A percentile compares a stretch with the other conserved stretches of the same genome.
Evolutionary conservation across 2,888 invertebrate genomes (phyloP).

Genomic region (Zygothrica quintamaculata): DNA sequence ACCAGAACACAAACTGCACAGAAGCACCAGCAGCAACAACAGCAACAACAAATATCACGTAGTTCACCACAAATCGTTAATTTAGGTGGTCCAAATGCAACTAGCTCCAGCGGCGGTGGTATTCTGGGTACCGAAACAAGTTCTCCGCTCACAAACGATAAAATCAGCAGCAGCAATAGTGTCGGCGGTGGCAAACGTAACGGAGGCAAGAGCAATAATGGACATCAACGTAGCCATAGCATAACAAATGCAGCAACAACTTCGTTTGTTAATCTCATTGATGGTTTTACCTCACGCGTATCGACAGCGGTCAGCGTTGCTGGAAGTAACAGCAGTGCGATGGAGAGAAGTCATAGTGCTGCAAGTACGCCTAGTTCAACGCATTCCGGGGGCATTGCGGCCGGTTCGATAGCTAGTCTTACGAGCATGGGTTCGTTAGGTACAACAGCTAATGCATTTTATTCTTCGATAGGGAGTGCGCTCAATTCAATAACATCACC

Average conservation of each 20-base stretch:
- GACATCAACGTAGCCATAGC: constrained; percentile 75
- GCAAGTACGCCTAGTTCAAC: constrained; percentile 81
- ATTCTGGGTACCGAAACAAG: constrained; percentile 27
- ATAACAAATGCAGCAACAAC: constrained; percentile 75
- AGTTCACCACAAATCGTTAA: constrained; percentile 58
- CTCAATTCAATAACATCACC: constrained; percentile 82
- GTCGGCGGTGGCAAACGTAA: constrained; percentile 25
- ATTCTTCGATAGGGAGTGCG: constrained; percentile 81
- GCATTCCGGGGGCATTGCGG: constrained; percentile 61
- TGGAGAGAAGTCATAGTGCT: constrained; percentile 72
- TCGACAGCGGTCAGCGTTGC: constrained; percentile 81
- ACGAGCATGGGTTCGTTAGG: constrained; percentile 80
- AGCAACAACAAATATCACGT: constrained; percentile 54
- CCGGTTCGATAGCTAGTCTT: constrained; percentile 77
- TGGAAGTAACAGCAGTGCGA: constrained; percentile 50
- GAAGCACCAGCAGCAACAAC: constrained; percentile 47
- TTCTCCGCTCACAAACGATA: constrained; percentile 23
- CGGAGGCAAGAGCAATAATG: constrained; percentile 48
- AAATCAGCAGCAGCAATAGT: not conserved
- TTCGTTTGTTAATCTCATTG: constrained; percentile 81
- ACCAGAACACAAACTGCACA: constrained; percentile 47
- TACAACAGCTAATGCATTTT: constrained; percentile 81
- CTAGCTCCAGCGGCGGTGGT: constrained; percentile 20
- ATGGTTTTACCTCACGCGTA: constrained; percentile 82
- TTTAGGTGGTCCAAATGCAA: constrained; percentile 67